Base-by-base conservation (phyloP, 2,888 invertebrate species). In the Germaria angustata region DNA sequence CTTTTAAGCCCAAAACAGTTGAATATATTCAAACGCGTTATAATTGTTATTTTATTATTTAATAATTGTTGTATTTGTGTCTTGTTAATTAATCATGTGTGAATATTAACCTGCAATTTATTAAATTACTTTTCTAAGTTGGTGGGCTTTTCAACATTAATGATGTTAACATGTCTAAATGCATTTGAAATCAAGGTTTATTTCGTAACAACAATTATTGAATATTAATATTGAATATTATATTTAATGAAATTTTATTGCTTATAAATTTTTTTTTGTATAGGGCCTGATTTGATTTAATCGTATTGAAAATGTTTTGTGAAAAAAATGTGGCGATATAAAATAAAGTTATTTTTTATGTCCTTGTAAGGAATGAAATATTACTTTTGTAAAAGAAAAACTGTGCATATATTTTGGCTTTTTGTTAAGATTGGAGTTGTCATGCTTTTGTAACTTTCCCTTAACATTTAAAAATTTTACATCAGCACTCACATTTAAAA, bases 81-180 rank as follows among this genome's bases (percentile, higher is more conserved):
- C 41, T 73, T 73, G 53, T 73, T 73, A 73, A 34, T 63, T 73
- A 73, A 73, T 73, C 73, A 73, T 53, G 73, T 34, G 63, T 63
- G 41, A 73, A 51, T 22, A 39, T 39, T 63, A 53, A 51, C 15
- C 22, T 73, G 22, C 41, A 61, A 51, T 39, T 39, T 3, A 53
- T 34, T 22, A 20, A 55, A 20, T 22, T 65, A 2, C 49, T 65
- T 20, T 9, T 20, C 20, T 22, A 22, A 13, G 8, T 8, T 28
- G 53, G 53, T 53, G 53, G 53, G 53, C 53, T 20, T 49, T 34
- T 49, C 20, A 49, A 41, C 22, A 9, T 11, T 28, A 15, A 34
- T 49, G 20, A 13, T 49, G 49, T 49, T 49, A 24, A 41, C 15
- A 8, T 49, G 34, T 36, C 1, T 65, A 34, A 34, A 49, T 20